phyloP scores from a whole-genome alignment of 2,797 vertebrate species.

The Tenualosa ilisha region DNA sequence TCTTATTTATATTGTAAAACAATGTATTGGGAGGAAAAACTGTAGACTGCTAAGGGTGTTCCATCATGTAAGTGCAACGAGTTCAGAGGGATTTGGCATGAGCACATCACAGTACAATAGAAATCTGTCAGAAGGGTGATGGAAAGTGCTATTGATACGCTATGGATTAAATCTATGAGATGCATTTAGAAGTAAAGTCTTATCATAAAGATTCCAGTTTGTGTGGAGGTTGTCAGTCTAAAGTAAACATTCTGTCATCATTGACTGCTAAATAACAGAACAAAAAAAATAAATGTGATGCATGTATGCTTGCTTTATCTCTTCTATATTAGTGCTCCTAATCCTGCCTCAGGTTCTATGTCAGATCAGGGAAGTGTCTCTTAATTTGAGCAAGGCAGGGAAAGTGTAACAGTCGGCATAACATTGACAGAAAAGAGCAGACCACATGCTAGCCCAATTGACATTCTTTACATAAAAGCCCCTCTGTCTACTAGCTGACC shows the following conservation, averaged over 20 bases:
- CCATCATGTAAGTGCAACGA: slow-evolving; percentile 27
- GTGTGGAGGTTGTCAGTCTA: slow-evolving; percentile 2
- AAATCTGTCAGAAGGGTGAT: slow-evolving; percentile 29
- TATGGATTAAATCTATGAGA: not conserved
- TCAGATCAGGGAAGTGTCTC: not conserved
- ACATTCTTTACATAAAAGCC: slow-evolving; percentile 24
- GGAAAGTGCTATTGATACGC: slow-evolving; percentile 29
- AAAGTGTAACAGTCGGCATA: slow-evolving; percentile 1
- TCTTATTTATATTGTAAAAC: slow-evolving; percentile 53
- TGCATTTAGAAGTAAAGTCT: slow-evolving; percentile 7
- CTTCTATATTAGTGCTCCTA: not conserved
- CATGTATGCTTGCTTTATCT: slow-evolving; percentile 2
- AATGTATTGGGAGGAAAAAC: slow-evolving; percentile 32
- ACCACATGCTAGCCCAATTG: not conserved
- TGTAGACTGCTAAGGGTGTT: slow-evolving; percentile 30
- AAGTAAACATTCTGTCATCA: not conserved
- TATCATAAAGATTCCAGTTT: slow-evolving; percentile 11
- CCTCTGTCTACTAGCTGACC: not conserved
- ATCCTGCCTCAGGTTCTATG: not conserved
- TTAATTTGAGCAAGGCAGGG: not conserved
- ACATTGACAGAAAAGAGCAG: not conserved
- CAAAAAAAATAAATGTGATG: not conserved
- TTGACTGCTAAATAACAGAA: not conserved
- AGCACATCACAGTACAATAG: slow-evolving; percentile 30
- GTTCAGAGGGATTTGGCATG: slow-evolving; percentile 45